These are phyloP conservation scores for Acipenser oxyrinchus DNA, from an alignment of 2,797 vertebrate genomes.

Conservation along the genomic window DNA sequence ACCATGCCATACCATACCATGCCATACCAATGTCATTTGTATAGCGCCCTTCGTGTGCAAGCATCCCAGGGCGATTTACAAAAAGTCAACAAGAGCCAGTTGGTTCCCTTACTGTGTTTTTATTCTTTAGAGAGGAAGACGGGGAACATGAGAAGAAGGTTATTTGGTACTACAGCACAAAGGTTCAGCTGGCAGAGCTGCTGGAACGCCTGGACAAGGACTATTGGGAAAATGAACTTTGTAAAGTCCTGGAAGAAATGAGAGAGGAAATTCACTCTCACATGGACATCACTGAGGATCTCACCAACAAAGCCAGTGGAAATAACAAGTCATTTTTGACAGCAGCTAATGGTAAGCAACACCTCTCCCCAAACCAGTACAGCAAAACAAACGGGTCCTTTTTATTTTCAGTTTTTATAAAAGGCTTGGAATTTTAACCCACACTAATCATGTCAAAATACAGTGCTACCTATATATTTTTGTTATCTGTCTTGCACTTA, in stretches of 20 bases:
- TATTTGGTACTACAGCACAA: slow-evolving; percentile 96
- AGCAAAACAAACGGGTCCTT: too few species aligned
- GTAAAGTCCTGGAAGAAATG: slow-evolving; percentile 79
- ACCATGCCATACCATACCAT: too few species aligned
- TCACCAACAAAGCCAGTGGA: slow-evolving; percentile 89
- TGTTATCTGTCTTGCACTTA: too few species aligned
- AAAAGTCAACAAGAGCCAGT: background rate
- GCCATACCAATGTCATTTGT: too few species aligned
- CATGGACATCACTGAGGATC: slow-evolving; percentile 90
- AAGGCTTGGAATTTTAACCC: too few species aligned
- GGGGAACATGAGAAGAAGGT: slow-evolving; percentile 85
- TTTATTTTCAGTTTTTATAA: too few species aligned
- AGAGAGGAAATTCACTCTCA: slow-evolving; percentile 82
- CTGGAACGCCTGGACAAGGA: slow-evolving; percentile 80
- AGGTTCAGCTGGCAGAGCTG: slow-evolving; percentile 85
- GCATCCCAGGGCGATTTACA: too few species aligned
- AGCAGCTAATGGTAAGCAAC: slow-evolving; percentile 75
- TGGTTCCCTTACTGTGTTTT: slow-evolving; percentile 8
- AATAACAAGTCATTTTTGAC: slow-evolving; percentile 87
- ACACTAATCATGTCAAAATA: too few species aligned
- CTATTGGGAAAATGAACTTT: slow-evolving; percentile 86
- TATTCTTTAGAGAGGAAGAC: slow-evolving; percentile 76
- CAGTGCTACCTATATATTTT: too few species aligned
- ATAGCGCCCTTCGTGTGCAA: too few species aligned
- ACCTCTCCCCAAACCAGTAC: too few species aligned